Evolutionary conservation across 2,888 invertebrate genomes (phyloP), one percentile per base, ranked within the genome.

Genomic region (Eustalomyia histrio): DNA sequence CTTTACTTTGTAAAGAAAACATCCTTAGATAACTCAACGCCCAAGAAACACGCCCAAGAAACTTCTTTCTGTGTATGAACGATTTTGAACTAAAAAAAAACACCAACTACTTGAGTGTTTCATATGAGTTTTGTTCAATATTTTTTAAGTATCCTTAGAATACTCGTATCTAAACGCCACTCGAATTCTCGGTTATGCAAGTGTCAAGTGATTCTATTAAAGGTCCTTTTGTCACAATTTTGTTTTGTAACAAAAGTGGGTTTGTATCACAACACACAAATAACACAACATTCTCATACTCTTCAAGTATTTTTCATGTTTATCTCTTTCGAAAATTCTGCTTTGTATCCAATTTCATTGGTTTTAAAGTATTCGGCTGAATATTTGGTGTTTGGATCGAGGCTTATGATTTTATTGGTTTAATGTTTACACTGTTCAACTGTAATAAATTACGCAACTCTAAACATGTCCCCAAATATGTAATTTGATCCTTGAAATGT

Each of bases 381-480:
- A 57, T 61, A 6, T 33, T 3, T 18, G 18, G 29, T 52, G 17
- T 60, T 65, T 71, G 43, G 64, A 29, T 53, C 55, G 67, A 24
- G 55, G n/a, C 14, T 14, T 47, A 47, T 63, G 1, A 69, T 50
- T 12, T 43, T 47, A 72, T 65, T 63, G 63, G 69, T 58, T 61
- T 67, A 74, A 57, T 81, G 57, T 81, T 81, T 81, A 81, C 74
- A 78, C 71, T 78, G 29, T 71, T 81, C 68, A 78, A 67, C 65
- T 21, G 57, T 71, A 69, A 74, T 81, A 81, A 81, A 81, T 81
- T 81, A 78, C 24, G 81, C 74, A 81, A 81, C 75, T 67, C 57
- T 17, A 61, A 78, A 78, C 55, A 80, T 65, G 50, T 21, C 52
- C 64, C 21, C 24, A 39, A 58, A 24, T 29, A 12, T 53, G 81